Percentiles rank a stretch among this genome's conserved stretches.
Conservation (phyloP, 2,113 vertebrate genomes). For the Salvelinus sp. region DNA sequence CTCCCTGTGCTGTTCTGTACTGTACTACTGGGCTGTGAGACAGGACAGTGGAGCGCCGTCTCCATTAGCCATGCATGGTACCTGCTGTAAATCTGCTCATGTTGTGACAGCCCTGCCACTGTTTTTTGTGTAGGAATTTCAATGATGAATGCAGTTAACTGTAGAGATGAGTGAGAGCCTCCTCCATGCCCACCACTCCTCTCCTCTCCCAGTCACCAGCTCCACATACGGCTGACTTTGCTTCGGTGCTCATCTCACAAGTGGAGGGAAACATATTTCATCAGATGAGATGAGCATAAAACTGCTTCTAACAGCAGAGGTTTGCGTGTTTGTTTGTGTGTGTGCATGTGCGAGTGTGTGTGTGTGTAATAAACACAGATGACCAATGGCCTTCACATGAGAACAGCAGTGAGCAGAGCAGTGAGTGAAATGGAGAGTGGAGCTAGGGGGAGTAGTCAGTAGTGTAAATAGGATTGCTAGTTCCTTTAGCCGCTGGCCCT, state of each 20-base stretch:
- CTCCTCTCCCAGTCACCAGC: background rate
- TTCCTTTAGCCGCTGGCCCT: background rate
- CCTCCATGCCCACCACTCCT: background rate
- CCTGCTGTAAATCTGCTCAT: constrained; percentile 30
- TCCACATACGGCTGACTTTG: constrained; percentile 5
- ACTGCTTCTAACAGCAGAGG: constrained; percentile 22
- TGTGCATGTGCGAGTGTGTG: background rate
- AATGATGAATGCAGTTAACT: constrained; percentile 45
- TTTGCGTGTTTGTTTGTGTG: background rate
- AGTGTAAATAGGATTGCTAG: constrained; percentile 2
- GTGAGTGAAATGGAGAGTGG: background rate
- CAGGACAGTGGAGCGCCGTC: constrained; percentile 20
- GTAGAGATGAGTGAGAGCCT: constrained; percentile 24
- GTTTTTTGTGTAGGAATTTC: constrained; percentile 42
- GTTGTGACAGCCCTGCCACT: constrained; percentile 41
- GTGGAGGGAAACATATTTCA: constrained; percentile 35
- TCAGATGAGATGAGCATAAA: constrained; percentile 39
- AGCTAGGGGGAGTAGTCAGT: background rate
- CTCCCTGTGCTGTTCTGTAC: constrained; percentile 3
- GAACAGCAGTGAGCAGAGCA: background rate
- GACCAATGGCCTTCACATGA: constrained; percentile 8
- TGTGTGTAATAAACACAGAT: background rate
- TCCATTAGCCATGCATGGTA: constrained; percentile 18
- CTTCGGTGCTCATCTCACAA: constrained; percentile 25
- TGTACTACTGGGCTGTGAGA: background rate